These are phyloP conservation scores for Festucalex cinctus DNA, from an alignment of 2,113 vertebrate genomes.

Conservation along the genomic window DNA sequence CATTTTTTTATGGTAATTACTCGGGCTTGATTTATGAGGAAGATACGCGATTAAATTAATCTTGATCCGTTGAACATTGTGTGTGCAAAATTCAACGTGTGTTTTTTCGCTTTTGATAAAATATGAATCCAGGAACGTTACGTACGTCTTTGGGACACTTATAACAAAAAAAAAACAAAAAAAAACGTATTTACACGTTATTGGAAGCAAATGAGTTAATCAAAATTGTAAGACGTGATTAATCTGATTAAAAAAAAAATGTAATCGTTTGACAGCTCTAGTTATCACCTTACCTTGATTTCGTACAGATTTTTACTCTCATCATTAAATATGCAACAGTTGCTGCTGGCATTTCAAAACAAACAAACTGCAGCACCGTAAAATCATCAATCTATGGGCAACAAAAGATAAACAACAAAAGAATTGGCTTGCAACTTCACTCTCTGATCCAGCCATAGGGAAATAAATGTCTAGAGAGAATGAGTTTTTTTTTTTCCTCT, in stretches of 20 bases:
- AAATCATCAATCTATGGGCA: neutral
- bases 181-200: no score
- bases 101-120: neutral
- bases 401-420: neutral
- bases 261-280: no score
- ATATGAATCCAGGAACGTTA: neutral
- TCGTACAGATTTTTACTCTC: neutral
- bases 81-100: neutral
- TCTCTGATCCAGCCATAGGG: neutral
- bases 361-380: neutral
- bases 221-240: no score
- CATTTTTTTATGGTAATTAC: slow-evolving; percentile 1
- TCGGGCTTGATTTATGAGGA: slow-evolving; percentile 3
- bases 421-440: neutral
- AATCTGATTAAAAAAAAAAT: no score
- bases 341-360: neutral
- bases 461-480: neutral
- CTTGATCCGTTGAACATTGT: neutral
- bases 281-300: neutral
- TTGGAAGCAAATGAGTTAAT: no score
- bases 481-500: neutral
- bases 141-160: no score
- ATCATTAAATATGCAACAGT: neutral
- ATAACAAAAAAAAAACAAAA: no score
- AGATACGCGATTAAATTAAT: neutral